Conservation (phyloP, 37 sponge, comb jelly and placozoan species). For the Aplysina aerophoba region DNA sequence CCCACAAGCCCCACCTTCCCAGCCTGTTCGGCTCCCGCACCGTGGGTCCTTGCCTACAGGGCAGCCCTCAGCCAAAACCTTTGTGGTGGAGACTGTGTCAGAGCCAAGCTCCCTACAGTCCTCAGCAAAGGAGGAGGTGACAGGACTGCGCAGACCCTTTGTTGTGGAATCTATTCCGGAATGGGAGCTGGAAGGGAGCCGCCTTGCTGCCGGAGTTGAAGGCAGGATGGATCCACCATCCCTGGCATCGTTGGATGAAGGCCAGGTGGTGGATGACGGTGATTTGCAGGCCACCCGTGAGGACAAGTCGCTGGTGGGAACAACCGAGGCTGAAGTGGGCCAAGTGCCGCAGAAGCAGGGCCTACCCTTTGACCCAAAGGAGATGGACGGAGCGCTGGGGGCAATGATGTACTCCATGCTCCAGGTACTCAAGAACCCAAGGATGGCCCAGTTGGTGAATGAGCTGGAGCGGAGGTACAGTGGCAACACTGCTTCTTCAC, state of each 20-base stretch:
- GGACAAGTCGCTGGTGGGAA: neutral
- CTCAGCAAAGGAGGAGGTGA: too few species aligned
- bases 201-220: too few species aligned
- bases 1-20: too few species aligned
- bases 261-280: too few species aligned
- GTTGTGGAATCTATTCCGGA: constrained; percentile 1
- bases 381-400: constrained; percentile 7
- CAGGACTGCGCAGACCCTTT: neutral
- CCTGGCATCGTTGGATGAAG: too few species aligned
- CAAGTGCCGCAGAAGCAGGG: too few species aligned
- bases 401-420: constrained; percentile 31
- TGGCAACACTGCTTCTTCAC: neutral
- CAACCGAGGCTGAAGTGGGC: neutral
- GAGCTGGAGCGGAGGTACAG: constrained; percentile 30
- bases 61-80: neutral
- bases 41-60: neutral
- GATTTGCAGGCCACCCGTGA: too few species aligned
- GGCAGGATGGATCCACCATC: too few species aligned
- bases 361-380: neutral
- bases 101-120: neutral
- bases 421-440: constrained; percentile 35
- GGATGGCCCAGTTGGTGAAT: neutral
- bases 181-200: neutral
- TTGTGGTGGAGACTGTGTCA: neutral
- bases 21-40: neutral